Conservation (phyloP, 2,113 vertebrate species). For the Arenaria interpres region DNA sequence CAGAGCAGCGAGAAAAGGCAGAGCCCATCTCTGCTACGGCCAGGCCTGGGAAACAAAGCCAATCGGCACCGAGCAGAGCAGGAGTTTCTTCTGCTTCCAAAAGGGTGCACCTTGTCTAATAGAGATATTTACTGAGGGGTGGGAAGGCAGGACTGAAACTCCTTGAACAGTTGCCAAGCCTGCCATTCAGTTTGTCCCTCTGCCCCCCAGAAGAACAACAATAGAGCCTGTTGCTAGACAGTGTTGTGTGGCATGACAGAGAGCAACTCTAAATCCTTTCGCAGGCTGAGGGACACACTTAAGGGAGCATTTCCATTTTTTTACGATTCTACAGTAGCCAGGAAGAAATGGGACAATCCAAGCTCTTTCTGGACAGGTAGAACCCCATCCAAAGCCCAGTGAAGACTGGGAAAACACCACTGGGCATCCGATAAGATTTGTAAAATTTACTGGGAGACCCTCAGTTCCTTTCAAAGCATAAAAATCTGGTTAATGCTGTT, state of each 20-base stretch:
- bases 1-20: background rate
- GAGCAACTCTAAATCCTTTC: background rate
- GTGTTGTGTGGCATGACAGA: background rate
- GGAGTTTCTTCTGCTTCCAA: background rate
- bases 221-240: conserved; percentile 1
- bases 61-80: background rate
- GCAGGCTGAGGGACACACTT: background rate
- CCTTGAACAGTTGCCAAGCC: conserved; percentile 24
- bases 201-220: background rate
- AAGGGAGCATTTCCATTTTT: background rate
- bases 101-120: conserved; percentile 17
- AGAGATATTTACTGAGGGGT: conserved; percentile 10
- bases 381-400: background rate
- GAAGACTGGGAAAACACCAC: background rate
- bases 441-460: background rate
- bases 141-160: background rate
- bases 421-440: background rate
- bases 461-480: background rate
- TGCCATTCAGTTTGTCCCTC: conserved; percentile 11
- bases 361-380: background rate
- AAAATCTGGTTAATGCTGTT: background rate
- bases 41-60: background rate
- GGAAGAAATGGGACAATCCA: background rate
- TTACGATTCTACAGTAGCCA: background rate
- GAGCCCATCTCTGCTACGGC: background rate